Evolutionary conservation across 2,888 invertebrate genomes (phyloP), one percentile per base, ranked within the genome.

Genomic region (Conus canariensis): DNA sequence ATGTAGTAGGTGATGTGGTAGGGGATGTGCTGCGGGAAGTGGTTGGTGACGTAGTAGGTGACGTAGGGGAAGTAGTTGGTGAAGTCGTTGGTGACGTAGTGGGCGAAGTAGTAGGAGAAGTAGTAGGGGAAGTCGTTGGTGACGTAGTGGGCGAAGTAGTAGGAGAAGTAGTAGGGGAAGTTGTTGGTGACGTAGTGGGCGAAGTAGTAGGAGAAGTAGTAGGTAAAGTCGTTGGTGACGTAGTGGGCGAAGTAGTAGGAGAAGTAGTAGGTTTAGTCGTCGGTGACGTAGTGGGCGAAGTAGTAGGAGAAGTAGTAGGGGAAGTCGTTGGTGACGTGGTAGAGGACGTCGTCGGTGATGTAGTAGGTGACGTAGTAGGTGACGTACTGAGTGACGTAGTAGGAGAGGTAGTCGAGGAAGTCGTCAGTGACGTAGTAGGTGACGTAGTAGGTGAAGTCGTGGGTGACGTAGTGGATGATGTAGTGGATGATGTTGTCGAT

Each of bases 21-120:
- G 56, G 83, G 0, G 60, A 60, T 3, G 85, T 85, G 14, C 30
- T 30, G 30, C 30, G 45, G 45, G 45, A 45, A 45, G 45, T 45
- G 5, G 85, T 60, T 3, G 85, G 59, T 85, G 85, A 60, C 25
- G 85, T 60, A 0, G 60, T 60, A 5, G 85, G 8, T 60, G 85
- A 85, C 60, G 85, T 85, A 7, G 85, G 58, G 1, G 58, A 56
- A 6, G 56, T 83, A 22, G 83, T 83, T 1, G 59, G 85, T 0
- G 85, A 85, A 10, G 85, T 83, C 9, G 82, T 83, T 9, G 83
- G 83, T 83, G 58, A 58, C 58, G 83, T 82, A 14, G 82, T 82
- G 7, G 56, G 56, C 0, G 56, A 56, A 5, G 58, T 56, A 9
- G 83, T 22, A 58, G 83, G 82, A 16, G 82, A 82, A 56, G 82